phyloP scores from a whole-genome alignment of 1,140 invertebrate genomes.

The Drosophila asahinai region DNA sequence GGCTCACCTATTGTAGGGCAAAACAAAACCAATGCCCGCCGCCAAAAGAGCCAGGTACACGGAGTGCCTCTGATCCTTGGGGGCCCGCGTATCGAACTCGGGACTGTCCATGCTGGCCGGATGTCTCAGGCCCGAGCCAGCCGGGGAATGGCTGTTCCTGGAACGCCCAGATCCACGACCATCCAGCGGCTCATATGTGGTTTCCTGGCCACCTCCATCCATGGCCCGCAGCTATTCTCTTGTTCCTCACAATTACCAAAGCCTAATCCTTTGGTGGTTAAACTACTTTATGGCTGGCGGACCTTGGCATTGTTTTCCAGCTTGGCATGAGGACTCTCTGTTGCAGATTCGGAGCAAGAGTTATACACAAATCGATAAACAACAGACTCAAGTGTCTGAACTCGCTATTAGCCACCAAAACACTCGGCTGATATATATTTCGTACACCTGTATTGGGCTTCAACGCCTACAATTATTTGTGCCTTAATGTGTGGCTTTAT shows the following conservation, averaged over 20 bases:
- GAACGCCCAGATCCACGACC: conserved; percentile 47
- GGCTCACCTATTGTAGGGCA: conserved; percentile 94
- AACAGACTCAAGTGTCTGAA: conserved; percentile 58
- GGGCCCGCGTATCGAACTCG: conserved; percentile 84
- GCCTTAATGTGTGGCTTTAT: conserved; percentile 6
- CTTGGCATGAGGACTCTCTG: conserved; percentile 26
- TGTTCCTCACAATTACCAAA: conserved; percentile 6
- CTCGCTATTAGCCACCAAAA: conserved; percentile 15
- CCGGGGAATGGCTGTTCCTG: conserved; percentile 13
- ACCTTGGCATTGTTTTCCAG: conserved; percentile 40
- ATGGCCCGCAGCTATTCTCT: conserved; percentile 16
- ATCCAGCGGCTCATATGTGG: conserved; percentile 80
- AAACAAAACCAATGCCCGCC: conserved; percentile 94
- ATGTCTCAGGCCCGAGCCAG: conserved; percentile 57
- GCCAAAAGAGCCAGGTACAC: conserved; percentile 93
- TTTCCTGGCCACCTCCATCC: conserved; percentile 76
- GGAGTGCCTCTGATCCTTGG: conserved; percentile 91
- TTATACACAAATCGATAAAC: conserved; percentile 67
- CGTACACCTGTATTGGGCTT: background rate
- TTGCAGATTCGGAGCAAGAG: conserved; percentile 32
- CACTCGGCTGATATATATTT: background rate
- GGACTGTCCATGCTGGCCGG: conserved; percentile 79
- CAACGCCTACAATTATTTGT: conserved; percentile 2
- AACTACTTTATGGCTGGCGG: conserved; percentile 10
- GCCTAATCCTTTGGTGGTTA: conserved; percentile 15